Evolutionary conservation across 2,797 vertebrate species (phyloP).

Genomic region (Sebastes ruberrimus): DNA sequence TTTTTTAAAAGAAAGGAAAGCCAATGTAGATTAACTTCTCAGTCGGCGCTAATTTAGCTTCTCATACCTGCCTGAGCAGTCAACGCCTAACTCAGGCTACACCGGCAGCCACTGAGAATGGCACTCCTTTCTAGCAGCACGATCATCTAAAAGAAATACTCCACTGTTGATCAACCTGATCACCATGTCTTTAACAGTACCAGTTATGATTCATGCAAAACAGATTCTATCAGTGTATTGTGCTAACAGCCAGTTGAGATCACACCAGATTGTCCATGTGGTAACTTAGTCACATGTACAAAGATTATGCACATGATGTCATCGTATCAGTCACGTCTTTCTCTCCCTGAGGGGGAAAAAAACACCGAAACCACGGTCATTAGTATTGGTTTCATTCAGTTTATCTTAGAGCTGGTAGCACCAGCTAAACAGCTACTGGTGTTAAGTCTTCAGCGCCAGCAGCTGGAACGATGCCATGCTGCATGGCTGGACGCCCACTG

Average conservation of each 20-base stretch:
- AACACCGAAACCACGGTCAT: neutral
- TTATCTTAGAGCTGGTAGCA: neutral
- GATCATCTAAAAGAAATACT: neutral
- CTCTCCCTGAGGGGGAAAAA: neutral
- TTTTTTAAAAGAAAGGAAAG: neutral
- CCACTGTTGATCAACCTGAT: neutral
- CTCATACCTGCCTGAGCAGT: neutral
- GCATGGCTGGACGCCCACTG: slow-evolving; percentile 4
- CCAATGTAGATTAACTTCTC: neutral
- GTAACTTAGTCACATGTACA: neutral
- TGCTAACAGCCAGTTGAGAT: neutral
- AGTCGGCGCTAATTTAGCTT: neutral
- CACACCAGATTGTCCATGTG: slow-evolving; percentile 2
- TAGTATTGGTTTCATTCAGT: neutral
- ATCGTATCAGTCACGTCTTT: neutral
- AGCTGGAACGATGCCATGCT: neutral
- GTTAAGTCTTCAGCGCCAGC: neutral
- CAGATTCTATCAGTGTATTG: neutral
- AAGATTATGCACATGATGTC: neutral
- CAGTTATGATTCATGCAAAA: neutral
- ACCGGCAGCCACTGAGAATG: neutral
- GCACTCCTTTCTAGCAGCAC: neutral
- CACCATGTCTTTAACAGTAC: neutral
- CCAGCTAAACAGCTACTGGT: neutral
- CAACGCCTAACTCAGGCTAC: neutral